Conservation (phyloP, 1,140 invertebrate species). For the Aphis gossypii region DNA sequence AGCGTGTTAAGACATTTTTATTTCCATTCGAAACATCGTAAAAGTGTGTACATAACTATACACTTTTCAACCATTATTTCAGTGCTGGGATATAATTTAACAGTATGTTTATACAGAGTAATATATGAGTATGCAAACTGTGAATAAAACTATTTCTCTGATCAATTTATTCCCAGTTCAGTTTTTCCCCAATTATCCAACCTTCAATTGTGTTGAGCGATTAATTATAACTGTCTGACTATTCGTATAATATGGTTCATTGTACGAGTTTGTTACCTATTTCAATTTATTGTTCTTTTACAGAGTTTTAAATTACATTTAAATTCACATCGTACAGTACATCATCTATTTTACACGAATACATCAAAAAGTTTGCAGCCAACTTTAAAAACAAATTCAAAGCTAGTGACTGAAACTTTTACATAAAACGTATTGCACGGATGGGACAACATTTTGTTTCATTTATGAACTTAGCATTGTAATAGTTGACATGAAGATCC, state of each 20-base stretch:
- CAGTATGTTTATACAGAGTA: not conserved
- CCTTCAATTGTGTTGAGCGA: not conserved
- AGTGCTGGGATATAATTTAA: not conserved
- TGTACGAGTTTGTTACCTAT: not conserved
- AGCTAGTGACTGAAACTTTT: slow-evolving; percentile 40
- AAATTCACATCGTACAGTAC: not conserved
- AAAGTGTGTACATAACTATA: not conserved
- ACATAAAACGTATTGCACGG: not conserved
- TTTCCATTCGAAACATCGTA: not conserved
- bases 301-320: not conserved
- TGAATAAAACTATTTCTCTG: not conserved
- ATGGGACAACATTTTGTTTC: not conserved
- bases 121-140: not conserved
- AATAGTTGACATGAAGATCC: not conserved
- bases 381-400: slow-evolving; percentile 21
- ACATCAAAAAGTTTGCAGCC: not conserved
- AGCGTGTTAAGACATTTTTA: not conserved
- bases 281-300: not conserved
- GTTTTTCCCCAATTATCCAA: not conserved
- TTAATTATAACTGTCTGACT: not conserved
- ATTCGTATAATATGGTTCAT: not conserved
- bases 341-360: not conserved
- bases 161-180: not conserved
- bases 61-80: not conserved
- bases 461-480: slow-evolving; percentile 16